These are phyloP conservation scores for Drosophila tanythrix DNA, from an alignment of 2,888 invertebrate genomes.

Conservation along the genomic window DNA sequence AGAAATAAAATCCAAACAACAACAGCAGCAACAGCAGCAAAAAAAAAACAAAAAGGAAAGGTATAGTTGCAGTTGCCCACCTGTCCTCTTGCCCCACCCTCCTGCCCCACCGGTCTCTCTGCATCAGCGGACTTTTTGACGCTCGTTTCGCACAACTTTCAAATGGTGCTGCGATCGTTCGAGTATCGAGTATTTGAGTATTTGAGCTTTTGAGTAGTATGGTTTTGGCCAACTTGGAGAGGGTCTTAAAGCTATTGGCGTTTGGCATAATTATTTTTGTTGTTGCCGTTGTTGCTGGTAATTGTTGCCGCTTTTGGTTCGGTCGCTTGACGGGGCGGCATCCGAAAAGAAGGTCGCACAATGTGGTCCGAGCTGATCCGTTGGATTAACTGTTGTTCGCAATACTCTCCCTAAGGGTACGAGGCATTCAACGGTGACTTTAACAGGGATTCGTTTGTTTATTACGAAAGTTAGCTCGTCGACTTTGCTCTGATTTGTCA, in stretches of 20 bases:
- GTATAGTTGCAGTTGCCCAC: slow-evolving; percentile 48
- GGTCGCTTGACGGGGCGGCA: slow-evolving; percentile 63
- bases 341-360: slow-evolving; percentile 82
- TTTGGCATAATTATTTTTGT: slow-evolving; percentile 74
- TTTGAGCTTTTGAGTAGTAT: slow-evolving; percentile 41
- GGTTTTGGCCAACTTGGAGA: slow-evolving; percentile 32
- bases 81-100: slow-evolving; percentile 26
- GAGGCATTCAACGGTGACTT: background rate
- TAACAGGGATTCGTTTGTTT: background rate
- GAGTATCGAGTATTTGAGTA: slow-evolving; percentile 60
- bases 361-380: slow-evolving; percentile 75
- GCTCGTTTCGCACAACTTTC: slow-evolving; percentile 73
- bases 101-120: background rate
- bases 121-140: slow-evolving; percentile 35
- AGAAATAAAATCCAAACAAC: slow-evolving; percentile 38
- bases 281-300: slow-evolving; percentile 55
- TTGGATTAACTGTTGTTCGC: slow-evolving; percentile 33
- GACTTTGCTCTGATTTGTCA: background rate
- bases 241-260: slow-evolving; percentile 61
- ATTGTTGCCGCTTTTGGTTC: slow-evolving; percentile 68
- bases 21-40: slow-evolving; percentile 30
- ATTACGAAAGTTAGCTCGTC: background rate
- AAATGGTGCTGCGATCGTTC: slow-evolving; percentile 61
- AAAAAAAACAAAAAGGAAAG: slow-evolving; percentile 55
- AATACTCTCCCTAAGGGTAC: slow-evolving; percentile 28